phyloP scores from a whole-genome alignment of 2,797 vertebrate species.

The Phyllotis vaccarum region DNA sequence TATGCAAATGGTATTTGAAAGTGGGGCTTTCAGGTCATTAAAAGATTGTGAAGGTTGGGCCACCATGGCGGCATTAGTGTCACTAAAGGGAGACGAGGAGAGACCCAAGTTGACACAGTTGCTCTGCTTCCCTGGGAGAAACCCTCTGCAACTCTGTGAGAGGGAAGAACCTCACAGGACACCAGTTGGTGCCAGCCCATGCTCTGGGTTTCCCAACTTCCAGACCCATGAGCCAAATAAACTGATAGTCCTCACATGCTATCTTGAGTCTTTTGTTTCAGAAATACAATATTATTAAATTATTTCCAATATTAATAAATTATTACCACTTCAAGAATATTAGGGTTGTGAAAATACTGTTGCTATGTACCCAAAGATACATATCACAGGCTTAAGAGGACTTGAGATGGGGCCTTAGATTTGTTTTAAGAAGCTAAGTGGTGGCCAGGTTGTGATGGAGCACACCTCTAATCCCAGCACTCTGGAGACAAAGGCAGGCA shows the following conservation, averaged over 20 bases:
- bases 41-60: background rate
- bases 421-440: background rate
- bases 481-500: background rate
- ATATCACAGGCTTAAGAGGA: background rate
- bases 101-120: background rate
- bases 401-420: background rate
- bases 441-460: background rate
- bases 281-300: background rate
- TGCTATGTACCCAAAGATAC: background rate
- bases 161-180: background rate
- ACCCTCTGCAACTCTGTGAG: background rate
- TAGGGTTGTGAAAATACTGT: background rate
- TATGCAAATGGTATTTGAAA: background rate
- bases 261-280: background rate
- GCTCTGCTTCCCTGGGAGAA: background rate
- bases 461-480: background rate
- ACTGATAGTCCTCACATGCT: background rate
- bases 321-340: slow-evolving; percentile 10
- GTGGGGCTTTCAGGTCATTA: background rate
- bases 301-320: background rate
- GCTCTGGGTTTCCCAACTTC: background rate
- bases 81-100: background rate
- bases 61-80: background rate
- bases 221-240: background rate
- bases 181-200: no score